These are phyloP conservation scores for Probosciger aterrimus DNA, from an alignment of 2,113 vertebrate genomes.

Conservation along the genomic window DNA sequence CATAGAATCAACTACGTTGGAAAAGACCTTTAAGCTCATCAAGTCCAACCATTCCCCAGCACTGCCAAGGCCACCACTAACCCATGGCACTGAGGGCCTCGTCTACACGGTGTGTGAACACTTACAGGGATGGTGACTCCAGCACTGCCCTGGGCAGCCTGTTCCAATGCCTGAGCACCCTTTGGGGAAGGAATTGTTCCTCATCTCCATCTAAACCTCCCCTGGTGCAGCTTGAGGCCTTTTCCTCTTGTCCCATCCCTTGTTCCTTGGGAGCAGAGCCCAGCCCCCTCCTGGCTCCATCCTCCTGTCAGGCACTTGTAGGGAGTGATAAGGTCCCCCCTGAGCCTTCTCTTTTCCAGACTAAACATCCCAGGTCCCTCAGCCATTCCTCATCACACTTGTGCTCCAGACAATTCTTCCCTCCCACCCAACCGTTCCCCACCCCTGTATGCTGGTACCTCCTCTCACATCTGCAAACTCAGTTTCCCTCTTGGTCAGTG, in stretches of 20 bases:
- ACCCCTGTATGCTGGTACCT: fast-evolving
- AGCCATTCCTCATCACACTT: not conserved
- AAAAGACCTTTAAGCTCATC: not conserved
- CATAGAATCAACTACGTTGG: not conserved
- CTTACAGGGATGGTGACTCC: fast-evolving
- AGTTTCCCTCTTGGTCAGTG: not conserved
- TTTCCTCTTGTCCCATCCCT: too few relatives aligned
- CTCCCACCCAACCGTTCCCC: not conserved
- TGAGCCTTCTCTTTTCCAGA: not conserved
- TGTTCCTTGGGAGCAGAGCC: too few relatives aligned
- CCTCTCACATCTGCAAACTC: not conserved
- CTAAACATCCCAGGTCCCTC: not conserved
- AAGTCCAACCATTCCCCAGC: not conserved
- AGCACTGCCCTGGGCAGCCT: not conserved
- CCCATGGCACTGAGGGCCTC: not conserved
- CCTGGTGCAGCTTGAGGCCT: too few relatives aligned
- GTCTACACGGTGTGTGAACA: not conserved
- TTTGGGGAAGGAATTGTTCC: not conserved
- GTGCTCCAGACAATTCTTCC: not conserved
- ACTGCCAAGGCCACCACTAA: not conserved
- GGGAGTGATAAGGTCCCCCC: not conserved
- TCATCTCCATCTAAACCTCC: too few relatives aligned
- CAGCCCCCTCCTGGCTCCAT: too few relatives aligned
- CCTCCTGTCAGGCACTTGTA: not conserved
- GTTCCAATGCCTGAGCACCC: not conserved